Evolutionary conservation across 2,113 vertebrate genomes (phyloP).

Genomic region (Dromas ardeola): DNA sequence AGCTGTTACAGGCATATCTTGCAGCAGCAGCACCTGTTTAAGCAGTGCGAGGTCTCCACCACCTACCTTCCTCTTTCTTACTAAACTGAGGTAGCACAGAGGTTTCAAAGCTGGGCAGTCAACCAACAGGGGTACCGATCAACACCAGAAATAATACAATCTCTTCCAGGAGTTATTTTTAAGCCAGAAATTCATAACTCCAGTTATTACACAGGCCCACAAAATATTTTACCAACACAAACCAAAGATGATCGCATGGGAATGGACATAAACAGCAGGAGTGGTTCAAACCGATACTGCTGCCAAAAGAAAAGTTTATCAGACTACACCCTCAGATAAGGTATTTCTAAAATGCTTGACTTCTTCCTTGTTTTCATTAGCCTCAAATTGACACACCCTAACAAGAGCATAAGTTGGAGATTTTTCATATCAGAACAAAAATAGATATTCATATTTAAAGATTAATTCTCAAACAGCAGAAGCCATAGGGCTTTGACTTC

Average conservation of each 20-base stretch:
- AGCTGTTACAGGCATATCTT: background rate
- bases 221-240: background rate
- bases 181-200: background rate
- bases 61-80: background rate
- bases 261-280: conserved; percentile 2
- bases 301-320: background rate
- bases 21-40: background rate
- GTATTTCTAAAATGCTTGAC: background rate
- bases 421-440: background rate
- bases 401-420: background rate
- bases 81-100: background rate
- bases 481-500: background rate
- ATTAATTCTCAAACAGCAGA: background rate
- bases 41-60: background rate
- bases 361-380: background rate
- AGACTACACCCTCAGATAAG: background rate
- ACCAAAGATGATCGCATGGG: background rate
- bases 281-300: background rate
- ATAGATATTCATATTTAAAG: background rate
- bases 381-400: background rate
- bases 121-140: background rate
- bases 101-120: background rate
- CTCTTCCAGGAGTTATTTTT: background rate
- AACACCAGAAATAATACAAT: background rate
- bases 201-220: background rate